These are phyloP conservation scores for Lochmaea crataegi DNA, from an alignment of 2,888 invertebrate species.

Conservation along the genomic window DNA sequence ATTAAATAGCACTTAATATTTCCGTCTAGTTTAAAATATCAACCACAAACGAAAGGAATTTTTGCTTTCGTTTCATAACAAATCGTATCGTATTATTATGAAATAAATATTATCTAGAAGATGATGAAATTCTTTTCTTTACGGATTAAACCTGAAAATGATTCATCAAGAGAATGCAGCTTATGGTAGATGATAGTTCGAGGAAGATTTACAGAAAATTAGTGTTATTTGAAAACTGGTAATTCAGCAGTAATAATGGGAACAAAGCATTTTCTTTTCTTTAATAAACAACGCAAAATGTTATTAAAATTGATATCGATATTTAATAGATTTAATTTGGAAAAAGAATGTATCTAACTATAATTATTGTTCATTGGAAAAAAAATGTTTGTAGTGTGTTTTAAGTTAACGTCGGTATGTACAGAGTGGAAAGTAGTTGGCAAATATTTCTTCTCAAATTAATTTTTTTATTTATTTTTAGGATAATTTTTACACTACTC, in stretches of 20 bases:
- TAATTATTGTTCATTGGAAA: too few relatives aligned
- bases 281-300: not conserved
- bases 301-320: not conserved
- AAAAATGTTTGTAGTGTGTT: too few relatives aligned
- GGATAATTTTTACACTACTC: too few relatives aligned
- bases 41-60: not conserved
- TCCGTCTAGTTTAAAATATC: conserved; percentile 9
- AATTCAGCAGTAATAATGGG: not conserved
- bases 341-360: too few relatives aligned
- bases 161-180: not conserved
- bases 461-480: too few relatives aligned
- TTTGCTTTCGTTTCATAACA: conserved; percentile 3
- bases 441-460: too few relatives aligned
- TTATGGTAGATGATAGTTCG: not conserved
- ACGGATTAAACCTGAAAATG: not conserved
- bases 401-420: too few relatives aligned
- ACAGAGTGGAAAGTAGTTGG: too few relatives aligned
- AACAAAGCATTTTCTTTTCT: not conserved
- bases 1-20: conserved; percentile 3
- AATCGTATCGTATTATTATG: not conserved
- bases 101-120: not conserved
- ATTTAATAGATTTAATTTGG: too few relatives aligned
- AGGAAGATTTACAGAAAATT: not conserved
- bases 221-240: not conserved
- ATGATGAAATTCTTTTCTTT: not conserved